Percentiles rank a stretch among this genome's conserved stretches.
Evolutionary conservation across 92 coral and sea anemone species (phyloP).

Genomic region (Galaxea fascicularis): DNA sequence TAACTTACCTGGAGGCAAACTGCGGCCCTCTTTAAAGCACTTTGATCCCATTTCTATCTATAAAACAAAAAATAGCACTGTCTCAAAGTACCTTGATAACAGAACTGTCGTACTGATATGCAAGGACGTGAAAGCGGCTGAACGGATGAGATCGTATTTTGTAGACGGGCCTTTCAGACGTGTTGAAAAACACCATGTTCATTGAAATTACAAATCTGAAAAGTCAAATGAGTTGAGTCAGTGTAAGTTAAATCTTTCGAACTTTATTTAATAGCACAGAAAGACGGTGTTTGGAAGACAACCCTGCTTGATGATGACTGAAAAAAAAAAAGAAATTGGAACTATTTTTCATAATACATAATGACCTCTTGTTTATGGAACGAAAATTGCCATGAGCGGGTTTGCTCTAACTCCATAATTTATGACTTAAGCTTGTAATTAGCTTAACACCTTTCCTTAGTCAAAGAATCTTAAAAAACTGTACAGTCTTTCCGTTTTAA

Average conservation of each 20-base stretch:
- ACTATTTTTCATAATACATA: background rate
- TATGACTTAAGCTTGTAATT: background rate
- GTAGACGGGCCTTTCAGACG: too few relatives aligned
- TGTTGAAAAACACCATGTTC: too few relatives aligned
- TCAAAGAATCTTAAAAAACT: background rate
- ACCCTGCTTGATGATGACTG: background rate
- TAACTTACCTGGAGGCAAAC: constrained; percentile 31
- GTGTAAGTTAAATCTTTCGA: too few relatives aligned
- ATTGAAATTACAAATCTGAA: too few relatives aligned
- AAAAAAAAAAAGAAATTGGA: too few relatives aligned
- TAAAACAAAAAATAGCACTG: background rate
- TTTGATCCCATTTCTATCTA: constrained; percentile 36
- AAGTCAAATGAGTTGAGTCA: too few relatives aligned
- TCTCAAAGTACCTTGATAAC: background rate
- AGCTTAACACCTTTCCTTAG: background rate
- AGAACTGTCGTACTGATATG: background rate
- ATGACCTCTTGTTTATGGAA: background rate
- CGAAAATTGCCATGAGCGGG: background rate
- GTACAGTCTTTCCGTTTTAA: background rate
- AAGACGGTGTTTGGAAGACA: too few relatives aligned
- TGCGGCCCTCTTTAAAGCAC: constrained; percentile 37
- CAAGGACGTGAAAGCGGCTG: background rate
- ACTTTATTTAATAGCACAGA: too few relatives aligned
- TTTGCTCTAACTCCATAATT: background rate
- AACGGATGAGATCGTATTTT: too few relatives aligned